Evolutionary conservation across 2,797 vertebrate genomes (phyloP).

Genomic region (Miichthys miiuy): DNA sequence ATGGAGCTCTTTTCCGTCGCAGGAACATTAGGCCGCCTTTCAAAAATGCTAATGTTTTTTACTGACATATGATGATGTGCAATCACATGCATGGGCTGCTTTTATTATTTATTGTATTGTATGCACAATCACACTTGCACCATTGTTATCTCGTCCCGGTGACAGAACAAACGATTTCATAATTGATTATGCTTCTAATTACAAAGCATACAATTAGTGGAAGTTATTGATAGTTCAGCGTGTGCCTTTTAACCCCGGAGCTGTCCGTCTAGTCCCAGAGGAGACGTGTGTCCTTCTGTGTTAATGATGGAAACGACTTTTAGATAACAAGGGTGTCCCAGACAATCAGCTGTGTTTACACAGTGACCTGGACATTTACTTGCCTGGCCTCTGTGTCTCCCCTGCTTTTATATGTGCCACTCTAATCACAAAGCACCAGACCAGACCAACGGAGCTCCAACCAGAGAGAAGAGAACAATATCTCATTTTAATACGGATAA

Average conservation of each 20-base stretch:
- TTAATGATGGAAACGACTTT: conserved; percentile 85
- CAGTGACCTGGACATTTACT: conserved; percentile 78
- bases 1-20: conserved; percentile 75
- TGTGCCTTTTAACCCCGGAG: conserved; percentile 85
- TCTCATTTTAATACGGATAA: conserved; percentile 9
- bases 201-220: conserved; percentile 86
- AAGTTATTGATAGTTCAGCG: conserved; percentile 88
- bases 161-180: conserved; percentile 76
- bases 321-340: conserved; percentile 83
- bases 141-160: conserved; percentile 54
- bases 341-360: conserved; percentile 79
- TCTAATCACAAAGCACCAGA: conserved; percentile 46
- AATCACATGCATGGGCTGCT: conserved; percentile 17
- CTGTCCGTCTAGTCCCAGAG: conserved; percentile 84
- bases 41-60: conserved; percentile 44
- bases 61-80: conserved; percentile 35
- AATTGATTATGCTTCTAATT: conserved; percentile 89
- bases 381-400: conserved; percentile 55
- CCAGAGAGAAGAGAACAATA: not conserved
- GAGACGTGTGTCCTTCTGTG: conserved; percentile 85
- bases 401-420: conserved; percentile 43
- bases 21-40: conserved; percentile 60
- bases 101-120: conserved; percentile 32
- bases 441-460: not conserved
- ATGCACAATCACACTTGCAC: conserved; percentile 34